Evolutionary conservation across 2,113 vertebrate genomes (phyloP), one percentile per base, ranked within the genome.

Genomic region (Eretmochelys imbricata): DNA sequence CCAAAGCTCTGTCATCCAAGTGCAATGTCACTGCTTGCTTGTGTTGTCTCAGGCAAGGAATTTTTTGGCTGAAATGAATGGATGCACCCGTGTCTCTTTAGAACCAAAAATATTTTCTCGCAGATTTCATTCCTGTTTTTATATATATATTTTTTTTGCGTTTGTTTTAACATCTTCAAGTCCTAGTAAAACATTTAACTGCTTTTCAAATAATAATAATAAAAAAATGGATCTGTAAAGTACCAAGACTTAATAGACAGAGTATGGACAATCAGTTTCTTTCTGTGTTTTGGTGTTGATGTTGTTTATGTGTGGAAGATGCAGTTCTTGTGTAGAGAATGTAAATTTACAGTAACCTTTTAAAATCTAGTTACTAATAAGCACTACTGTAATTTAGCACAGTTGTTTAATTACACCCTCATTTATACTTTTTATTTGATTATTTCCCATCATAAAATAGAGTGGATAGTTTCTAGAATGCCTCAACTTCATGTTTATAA

Each of bases 321-420:
- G 99, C 99, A 98, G 99, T 99, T 99, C 98, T 99, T 99, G 99
- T 99, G 99, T 99, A 99, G 99, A 99, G 99, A 99, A 99, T 99
- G 99, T 99, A 99, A 98, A 99, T 99, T 99, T 99, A 99, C 99
- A 99, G 99, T 99, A 99, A 99, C 99, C 99, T 99, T 99, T 99
- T 99, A 99, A 99, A 99, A 99, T 98, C 99, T 99, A 99, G 99
- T 99, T 99, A 99, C 99, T 99, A 99, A 99, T 99, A 99, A 99
- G 99, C 99, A 99, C 99, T 99, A 99, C 99, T 99, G 99, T 99
- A 99, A 99, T 99, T 99, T 99, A 99, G 99, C 99, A 99, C 98
- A 99, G 98, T 99, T 98, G 98, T 98, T 99, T 98, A 98, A 99
- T 99, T 99, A 98, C 98, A 99, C 99, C 98, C 97, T 98, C 98